These are phyloP conservation scores for Acipenser oxyrinchus DNA, from an alignment of 2,797 vertebrate species.

Conservation along the genomic window DNA sequence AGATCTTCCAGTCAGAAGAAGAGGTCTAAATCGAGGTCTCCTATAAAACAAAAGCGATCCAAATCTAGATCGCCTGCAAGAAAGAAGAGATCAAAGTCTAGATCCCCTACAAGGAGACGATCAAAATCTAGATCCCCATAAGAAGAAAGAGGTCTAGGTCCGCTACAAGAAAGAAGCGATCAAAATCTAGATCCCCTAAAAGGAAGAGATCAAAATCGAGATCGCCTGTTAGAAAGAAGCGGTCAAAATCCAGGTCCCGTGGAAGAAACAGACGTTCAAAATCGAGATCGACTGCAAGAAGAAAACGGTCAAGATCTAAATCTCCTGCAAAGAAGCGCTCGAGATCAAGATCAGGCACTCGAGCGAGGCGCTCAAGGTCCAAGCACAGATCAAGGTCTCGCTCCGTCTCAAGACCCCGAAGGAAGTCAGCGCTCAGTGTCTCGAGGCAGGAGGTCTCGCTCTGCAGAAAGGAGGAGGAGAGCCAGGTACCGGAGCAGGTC, in stretches of 20 bases:
- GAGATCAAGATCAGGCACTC: conserved; percentile 25
- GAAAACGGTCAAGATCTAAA: conserved; percentile 62
- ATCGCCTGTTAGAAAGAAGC: conserved; percentile 59
- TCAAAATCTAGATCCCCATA: conserved; percentile 68
- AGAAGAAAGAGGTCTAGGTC: conserved; percentile 76
- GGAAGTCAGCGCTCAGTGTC: conserved; percentile 78
- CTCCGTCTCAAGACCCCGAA: conserved; percentile 61
- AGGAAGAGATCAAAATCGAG: conserved; percentile 74
- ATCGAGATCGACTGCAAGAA: conserved; percentile 59
- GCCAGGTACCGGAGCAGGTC: conserved; percentile 61
- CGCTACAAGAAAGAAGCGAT: conserved; percentile 60
- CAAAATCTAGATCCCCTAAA: conserved; percentile 74
- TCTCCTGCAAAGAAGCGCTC: conserved; percentile 61
- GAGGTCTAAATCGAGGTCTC: conserved; percentile 9
- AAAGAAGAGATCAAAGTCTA: conserved; percentile 30
- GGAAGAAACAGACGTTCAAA: conserved; percentile 55
- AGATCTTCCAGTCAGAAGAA: conserved; percentile 7
- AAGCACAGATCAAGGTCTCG: conserved; percentile 23
- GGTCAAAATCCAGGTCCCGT: conserved; percentile 69
- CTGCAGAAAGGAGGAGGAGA: conserved; percentile 63
- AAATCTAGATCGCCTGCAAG: conserved; percentile 15
- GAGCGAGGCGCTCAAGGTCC: conserved; percentile 11
- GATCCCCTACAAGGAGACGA: conserved; percentile 49
- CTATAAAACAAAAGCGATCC: conserved; percentile 9
- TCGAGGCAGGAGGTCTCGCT: conserved; percentile 67